Evolutionary conservation across 2,888 invertebrate species (phyloP), one percentile per base, ranked within the genome.

Genomic region (Hybos culiciformis): DNA sequence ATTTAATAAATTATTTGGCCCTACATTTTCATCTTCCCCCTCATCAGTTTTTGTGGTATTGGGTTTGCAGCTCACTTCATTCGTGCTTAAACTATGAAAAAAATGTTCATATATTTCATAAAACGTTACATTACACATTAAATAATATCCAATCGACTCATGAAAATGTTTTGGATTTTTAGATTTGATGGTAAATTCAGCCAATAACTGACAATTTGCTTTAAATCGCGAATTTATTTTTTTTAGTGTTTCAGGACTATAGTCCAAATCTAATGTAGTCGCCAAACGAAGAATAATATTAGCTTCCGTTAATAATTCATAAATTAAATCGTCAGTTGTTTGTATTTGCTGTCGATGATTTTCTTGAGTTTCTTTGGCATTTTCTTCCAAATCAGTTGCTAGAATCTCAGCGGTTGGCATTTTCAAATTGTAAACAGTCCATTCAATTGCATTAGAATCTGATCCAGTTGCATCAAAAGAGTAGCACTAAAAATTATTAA

Each of bases 361-460:
- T 18, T 39, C 21, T 21, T 20, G 14, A n/a, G 36, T 36, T 34
- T 72, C 71, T 46, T 73, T 73, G 1, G 80, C 82, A 29, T 80
- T 73, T 49, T 77, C 73, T 38, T 78, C 72, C 53, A 84, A 76
- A 56, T 84, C 84, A 43, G 73, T 72, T 56, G 80, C 80, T 8
- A 83, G 64, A 46, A 73, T 73, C 43, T 74, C 73, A 9, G 78
- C 70, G 18, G 70, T 68, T 1, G 82, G 82, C 43, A 80, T 62
- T 50, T 74, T 74, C 37, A 86, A 60, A 20, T 77, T 77, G 58
- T 85, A 84, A n/a, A 83, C 62, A 1, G 83, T 83, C 78, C 83
- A 80, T 44, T 69, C 70, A 12, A 58, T 63, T 32, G 32, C 17
- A 48, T 43, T n/a, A 42, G n/a, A 9, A 51, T 46, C 14, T 55